phyloP scores from a whole-genome alignment of 2,797 vertebrate genomes.

The Enteromius mattozi region DNA sequence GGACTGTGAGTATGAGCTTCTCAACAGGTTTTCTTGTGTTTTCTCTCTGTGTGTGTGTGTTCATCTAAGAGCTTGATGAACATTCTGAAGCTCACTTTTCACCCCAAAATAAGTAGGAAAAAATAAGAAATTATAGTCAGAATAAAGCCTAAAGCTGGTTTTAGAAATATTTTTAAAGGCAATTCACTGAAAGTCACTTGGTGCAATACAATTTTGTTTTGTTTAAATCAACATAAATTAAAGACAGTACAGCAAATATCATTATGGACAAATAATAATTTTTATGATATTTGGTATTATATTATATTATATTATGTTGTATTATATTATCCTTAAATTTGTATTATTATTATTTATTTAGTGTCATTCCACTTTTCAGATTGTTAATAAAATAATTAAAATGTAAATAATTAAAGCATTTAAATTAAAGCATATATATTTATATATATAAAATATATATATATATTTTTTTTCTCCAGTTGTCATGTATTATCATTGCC shows the following conservation, averaged over 20 bases:
- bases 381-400: neutral
- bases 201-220: neutral
- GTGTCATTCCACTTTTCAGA: neutral
- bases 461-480: too few relatives aligned
- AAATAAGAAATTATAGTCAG: neutral
- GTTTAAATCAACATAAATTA: neutral
- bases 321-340: neutral
- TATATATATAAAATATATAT: too few relatives aligned
- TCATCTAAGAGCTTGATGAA: conserved; percentile 41
- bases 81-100: neutral
- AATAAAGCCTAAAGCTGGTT: neutral
- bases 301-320: neutral
- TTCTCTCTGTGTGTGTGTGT: conserved; percentile 38
- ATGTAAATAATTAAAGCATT: neutral
- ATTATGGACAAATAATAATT: neutral
- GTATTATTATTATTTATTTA: neutral
- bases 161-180: neutral
- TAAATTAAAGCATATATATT: too few relatives aligned
- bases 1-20: conserved; percentile 89
- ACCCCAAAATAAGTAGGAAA: neutral
- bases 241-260: neutral
- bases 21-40: conserved; percentile 62
- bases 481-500: too few relatives aligned
- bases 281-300: neutral
- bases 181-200: neutral